Evolutionary conservation across 1,140 invertebrate genomes (phyloP), one percentile per base, ranked within the genome.

Genomic region (Oryctes rhinoceros): DNA sequence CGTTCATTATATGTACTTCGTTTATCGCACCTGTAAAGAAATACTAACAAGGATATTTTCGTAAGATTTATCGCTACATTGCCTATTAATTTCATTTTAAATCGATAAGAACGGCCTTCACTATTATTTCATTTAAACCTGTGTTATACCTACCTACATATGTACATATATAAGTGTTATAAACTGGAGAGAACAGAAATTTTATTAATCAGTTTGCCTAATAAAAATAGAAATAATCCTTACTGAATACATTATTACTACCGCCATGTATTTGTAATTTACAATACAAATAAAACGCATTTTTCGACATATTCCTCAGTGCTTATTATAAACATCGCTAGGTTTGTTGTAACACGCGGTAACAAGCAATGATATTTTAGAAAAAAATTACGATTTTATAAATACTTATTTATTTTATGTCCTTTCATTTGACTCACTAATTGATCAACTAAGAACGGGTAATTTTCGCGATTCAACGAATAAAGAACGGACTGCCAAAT

Each of bases 41-140:
- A 44, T 3, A 44, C 39, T 59, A 59, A 59, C 15, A 15, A 59
- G 53, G 53, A 59, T 59, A 18, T 59, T 59, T 18, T 6, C 53
- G 53, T 18, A 59, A 59, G 15, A 18, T 59, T 59, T 59, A 59
- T 59, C 53, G 53, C 53, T 59, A 59, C 53, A 59, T 59, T 18
- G 15, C 18, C 15, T n/a, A 59, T 59, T 59, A 59, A 59, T 59
- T 59, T 18, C 53, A 59, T 59, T 59, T 18, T 59, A 18, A 59
- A n/a, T 59, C 53, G 53, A 59, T 59, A 59, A 59, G 53, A 59
- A 59, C 15, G 53, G 18, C 53, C 53, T 59, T 59, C 53, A n/a
- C 18, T 59, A n/a, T 59, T 59, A 59, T 15, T 59, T 59, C 49
- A 53, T 53, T 53, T 53, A n/a, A 53, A 53, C 7, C 15, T n/a